Conservation (phyloP, 35 echinoderm and acorn worm species). For the Ophiothrix spiculata region DNA sequence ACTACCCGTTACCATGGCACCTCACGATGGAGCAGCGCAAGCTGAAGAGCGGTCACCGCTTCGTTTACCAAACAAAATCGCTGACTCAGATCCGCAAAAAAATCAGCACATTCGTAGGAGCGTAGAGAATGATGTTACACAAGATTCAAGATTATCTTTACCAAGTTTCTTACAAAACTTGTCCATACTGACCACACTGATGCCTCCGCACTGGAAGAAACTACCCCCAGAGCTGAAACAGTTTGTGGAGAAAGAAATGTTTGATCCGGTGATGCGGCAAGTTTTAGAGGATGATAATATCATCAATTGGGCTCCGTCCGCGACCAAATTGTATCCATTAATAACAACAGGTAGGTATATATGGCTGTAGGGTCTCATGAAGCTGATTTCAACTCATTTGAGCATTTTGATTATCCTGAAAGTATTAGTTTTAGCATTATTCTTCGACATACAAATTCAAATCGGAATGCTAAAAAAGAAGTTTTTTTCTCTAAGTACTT, state of each 20-base stretch:
- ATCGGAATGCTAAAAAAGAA: too few species aligned
- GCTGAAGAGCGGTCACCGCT: conserved; percentile 45
- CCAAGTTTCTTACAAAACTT: conserved; percentile 30
- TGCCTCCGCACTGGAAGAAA: conserved; percentile 56
- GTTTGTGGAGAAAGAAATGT: conserved; percentile 51
- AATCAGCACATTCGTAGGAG: conserved; percentile 12
- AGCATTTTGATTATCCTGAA: too few species aligned
- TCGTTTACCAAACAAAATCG: conserved; percentile 34
- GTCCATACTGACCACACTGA: conserved; percentile 31
- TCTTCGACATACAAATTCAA: too few species aligned
- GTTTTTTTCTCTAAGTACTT: too few species aligned
- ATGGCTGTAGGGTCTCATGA: background rate
- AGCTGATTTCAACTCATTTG: too few species aligned
- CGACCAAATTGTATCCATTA: conserved; percentile 40
- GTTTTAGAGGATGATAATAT: conserved; percentile 39
- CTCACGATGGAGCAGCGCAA: conserved; percentile 23
- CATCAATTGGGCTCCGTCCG: conserved; percentile 57
- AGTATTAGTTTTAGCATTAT: too few species aligned
- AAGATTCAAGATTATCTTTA: background rate
- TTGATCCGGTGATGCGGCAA: conserved; percentile 40
- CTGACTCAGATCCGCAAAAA: conserved; percentile 25
- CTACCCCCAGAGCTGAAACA: conserved; percentile 48
- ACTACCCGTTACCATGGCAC: background rate
- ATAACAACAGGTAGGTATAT: conserved; percentile 68
- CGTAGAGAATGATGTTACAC: conserved; percentile 23